Conservation (phyloP, 2,113 vertebrate genomes). For the Tyto alba region DNA sequence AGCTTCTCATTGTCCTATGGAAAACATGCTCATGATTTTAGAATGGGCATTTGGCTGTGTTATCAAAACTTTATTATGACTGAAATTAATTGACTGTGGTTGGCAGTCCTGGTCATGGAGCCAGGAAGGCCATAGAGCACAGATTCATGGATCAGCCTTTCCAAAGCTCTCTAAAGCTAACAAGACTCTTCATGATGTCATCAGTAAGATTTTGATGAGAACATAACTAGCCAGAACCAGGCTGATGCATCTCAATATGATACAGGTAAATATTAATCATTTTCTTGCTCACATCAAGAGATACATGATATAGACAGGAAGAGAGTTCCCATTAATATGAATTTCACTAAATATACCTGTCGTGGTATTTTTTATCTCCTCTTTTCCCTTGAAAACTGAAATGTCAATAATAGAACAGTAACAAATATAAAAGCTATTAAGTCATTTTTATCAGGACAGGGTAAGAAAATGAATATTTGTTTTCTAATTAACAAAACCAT, state of each 20-base stretch:
- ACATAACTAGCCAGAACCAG: not conserved
- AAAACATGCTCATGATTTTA: not conserved
- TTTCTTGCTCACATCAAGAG: not conserved
- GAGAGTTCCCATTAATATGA: not conserved
- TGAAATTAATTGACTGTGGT: not conserved
- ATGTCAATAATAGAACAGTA: not conserved
- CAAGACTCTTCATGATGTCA: not conserved
- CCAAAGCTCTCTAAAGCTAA: not conserved
- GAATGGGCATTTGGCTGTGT: not conserved
- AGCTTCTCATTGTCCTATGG: not conserved
- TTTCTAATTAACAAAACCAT: conserved; percentile 19
- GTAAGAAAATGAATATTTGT: not conserved
- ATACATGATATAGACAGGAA: not conserved
- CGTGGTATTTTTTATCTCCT: not conserved
- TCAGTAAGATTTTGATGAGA: not conserved
- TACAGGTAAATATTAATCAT: not conserved
- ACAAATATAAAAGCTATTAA: not conserved
- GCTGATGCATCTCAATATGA: not conserved
- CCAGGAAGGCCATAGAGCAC: not conserved
- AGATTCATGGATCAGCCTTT: not conserved
- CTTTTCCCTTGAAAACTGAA: not conserved
- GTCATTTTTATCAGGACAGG: not conserved
- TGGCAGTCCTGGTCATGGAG: not conserved
- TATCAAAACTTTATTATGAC: not conserved
- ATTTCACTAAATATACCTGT: not conserved